These are phyloP conservation scores for Forbesichthys papilliferus DNA, from an alignment of 2,113 vertebrate species.

Conservation along the genomic window DNA sequence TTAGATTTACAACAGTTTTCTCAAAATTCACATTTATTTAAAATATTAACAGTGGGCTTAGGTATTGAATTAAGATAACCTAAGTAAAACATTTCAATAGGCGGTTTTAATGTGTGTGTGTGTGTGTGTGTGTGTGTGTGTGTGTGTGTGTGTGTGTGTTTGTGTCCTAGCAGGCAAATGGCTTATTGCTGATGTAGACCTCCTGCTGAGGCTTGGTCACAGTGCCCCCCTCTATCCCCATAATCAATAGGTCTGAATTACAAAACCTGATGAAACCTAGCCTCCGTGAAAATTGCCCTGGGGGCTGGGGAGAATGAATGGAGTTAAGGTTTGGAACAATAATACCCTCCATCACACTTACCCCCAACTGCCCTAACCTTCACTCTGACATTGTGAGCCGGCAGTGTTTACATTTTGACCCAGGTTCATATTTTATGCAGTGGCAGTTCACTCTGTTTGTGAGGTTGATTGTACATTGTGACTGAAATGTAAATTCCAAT, in stretches of 20 bases:
- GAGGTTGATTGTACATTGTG: neutral
- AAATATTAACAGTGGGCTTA: too few relatives aligned
- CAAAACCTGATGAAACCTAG: conserved; percentile 64
- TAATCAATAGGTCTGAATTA: conserved; percentile 73
- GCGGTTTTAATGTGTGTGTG: too few relatives aligned
- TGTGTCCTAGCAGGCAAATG: conserved; percentile 33
- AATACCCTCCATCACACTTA: neutral
- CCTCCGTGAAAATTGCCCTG: conserved; percentile 57
- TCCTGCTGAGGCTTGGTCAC: conserved; percentile 65
- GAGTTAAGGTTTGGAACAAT: conserved; percentile 14
- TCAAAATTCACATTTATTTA: too few relatives aligned
- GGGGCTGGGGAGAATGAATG: conserved; percentile 21
- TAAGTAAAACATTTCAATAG: too few relatives aligned
- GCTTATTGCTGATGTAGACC: conserved; percentile 58
- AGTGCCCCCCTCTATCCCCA: conserved; percentile 46
- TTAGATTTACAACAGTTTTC: too few relatives aligned
- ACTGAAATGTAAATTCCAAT: neutral
- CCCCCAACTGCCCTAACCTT: neutral
- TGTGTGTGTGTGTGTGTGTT: conserved; percentile 22
- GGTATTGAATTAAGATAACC: conserved; percentile 10
- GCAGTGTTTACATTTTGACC: neutral
- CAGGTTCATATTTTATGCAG: conserved; percentile 13
- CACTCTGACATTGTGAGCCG: conserved; percentile 24
- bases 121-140: neutral
- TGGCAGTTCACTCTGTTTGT: neutral